Conservation (phyloP, 2,888 invertebrate species). For the Cylloceria caligata region DNA sequence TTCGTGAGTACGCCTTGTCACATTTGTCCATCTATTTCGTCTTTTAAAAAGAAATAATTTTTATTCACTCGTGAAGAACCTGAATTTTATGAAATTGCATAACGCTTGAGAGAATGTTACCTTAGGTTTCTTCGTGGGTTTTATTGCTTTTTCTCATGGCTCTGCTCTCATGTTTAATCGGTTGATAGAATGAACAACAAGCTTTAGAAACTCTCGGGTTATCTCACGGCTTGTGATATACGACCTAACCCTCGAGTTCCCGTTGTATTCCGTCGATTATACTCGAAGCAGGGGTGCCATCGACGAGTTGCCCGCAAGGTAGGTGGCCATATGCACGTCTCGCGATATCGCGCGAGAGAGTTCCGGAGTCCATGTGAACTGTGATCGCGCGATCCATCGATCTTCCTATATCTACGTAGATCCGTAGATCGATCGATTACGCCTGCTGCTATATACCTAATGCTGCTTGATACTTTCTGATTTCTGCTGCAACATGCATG, state of each 20-base stretch:
- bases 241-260: constrained; percentile 57
- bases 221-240: constrained; percentile 62
- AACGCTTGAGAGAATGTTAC: background rate
- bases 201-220: constrained; percentile 47
- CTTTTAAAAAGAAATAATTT: background rate
- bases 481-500: constrained; percentile 11
- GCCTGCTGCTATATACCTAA: constrained; percentile 13
- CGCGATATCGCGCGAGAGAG: background rate
- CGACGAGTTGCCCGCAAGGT: constrained; percentile 46
- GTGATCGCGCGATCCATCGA: constrained; percentile 49
- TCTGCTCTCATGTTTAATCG: constrained; percentile 42
- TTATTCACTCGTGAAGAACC: background rate
- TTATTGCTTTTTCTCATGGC: background rate
- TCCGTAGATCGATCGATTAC: constrained; percentile 60
- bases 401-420: constrained; percentile 38
- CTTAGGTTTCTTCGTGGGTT: background rate
- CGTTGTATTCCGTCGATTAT: constrained; percentile 61
- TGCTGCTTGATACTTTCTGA: constrained; percentile 28
- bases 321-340: constrained; percentile 44
- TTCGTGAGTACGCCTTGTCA: too few species aligned
- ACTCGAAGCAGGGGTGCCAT: constrained; percentile 53
- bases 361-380: constrained; percentile 42
- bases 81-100: background rate
- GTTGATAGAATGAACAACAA: constrained; percentile 34
- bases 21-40: too few species aligned